Base-by-base conservation (phyloP, 2,888 invertebrate species). In the Uropetala carovei region DNA sequence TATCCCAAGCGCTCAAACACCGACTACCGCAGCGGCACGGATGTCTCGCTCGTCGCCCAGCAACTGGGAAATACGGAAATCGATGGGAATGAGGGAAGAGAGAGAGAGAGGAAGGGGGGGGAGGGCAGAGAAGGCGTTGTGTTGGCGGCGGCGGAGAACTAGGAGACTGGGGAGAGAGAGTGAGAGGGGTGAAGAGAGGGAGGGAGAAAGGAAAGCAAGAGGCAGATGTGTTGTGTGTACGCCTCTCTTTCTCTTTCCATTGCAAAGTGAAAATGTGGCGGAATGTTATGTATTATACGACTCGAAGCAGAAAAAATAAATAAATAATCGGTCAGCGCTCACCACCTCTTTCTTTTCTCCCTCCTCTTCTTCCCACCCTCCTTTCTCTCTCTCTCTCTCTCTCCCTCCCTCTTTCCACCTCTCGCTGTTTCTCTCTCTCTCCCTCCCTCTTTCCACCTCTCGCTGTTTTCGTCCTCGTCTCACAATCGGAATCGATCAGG, bases 51-150 rank as follows among this genome's bases (percentile, higher is more conserved):
- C 57, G 58, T 86, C 85, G 59, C 58, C 86, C 86, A 86, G 86
- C 86, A 86, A 86, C 30, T 86, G 86, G 59, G 86, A 86, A 59
- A 86, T 86, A 64, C 86, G 86, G 86, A 86, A 86, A 86, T 86
- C 86, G 86, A 86, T 86, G 86, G 27, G 22, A 27, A 86, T 22
- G 64, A n/a, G n/a, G 11, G n/a, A 4, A 18, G 13, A 30, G 13
- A 18, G 18, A n/a, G n/a, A n/a, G n/a, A n/a, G 18, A 43, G 16
- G 22, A 27, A 27, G 56, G 43, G 3, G 56, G 81, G 5, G 81
- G 13, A 30, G 30, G 83, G 16, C 18, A 13, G 86, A 11, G 22
- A 60, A 86, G 86, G 59, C 86, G 60, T 86, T 86, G 27, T 60
- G 60, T 60, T 14, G 16, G 59, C 86, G 86, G 59, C 85, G 85